These are phyloP conservation scores for Pyrochroa serraticornis DNA, from an alignment of 2,888 invertebrate species.

Conservation along the genomic window DNA sequence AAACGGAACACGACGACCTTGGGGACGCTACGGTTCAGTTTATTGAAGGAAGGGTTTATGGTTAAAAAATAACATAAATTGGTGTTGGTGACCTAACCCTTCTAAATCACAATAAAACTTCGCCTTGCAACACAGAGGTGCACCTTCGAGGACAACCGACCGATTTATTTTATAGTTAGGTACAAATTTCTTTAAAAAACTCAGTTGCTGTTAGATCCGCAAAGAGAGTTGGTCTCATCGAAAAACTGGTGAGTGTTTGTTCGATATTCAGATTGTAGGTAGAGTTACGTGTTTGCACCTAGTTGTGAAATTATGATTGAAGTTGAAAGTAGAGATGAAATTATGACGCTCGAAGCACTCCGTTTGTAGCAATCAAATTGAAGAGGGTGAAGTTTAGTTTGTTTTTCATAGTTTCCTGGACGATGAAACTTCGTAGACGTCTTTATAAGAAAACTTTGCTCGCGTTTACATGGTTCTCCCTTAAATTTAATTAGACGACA, in stretches of 20 bases:
- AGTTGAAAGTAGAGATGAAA: neutral
- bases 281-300: neutral
- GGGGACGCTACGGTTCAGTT: slow-evolving; percentile 18
- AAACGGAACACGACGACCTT: neutral
- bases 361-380: too few species aligned
- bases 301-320: too few species aligned
- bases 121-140: slow-evolving; percentile 40
- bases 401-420: slow-evolving; percentile 29
- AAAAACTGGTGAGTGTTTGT: slow-evolving; percentile 11
- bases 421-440: slow-evolving; percentile 39
- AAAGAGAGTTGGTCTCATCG: slow-evolving; percentile 5
- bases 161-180: slow-evolving; percentile 42
- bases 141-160: slow-evolving; percentile 44
- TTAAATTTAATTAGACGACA: slow-evolving; percentile 26
- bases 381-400: slow-evolving; percentile 8
- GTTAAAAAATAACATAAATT: slow-evolving; percentile 37
- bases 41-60: slow-evolving; percentile 45
- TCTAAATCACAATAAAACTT: slow-evolving; percentile 44
- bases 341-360: too few species aligned
- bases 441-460: slow-evolving; percentile 37
- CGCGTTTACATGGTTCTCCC: slow-evolving; percentile 13
- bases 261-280: slow-evolving; percentile 2
- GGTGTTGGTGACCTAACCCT: slow-evolving; percentile 45
- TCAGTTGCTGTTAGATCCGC: slow-evolving; percentile 26
- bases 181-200: slow-evolving; percentile 15